These are phyloP conservation scores for Eupithecia exiguata DNA, from an alignment of 2,888 invertebrate species.

Conservation along the genomic window DNA sequence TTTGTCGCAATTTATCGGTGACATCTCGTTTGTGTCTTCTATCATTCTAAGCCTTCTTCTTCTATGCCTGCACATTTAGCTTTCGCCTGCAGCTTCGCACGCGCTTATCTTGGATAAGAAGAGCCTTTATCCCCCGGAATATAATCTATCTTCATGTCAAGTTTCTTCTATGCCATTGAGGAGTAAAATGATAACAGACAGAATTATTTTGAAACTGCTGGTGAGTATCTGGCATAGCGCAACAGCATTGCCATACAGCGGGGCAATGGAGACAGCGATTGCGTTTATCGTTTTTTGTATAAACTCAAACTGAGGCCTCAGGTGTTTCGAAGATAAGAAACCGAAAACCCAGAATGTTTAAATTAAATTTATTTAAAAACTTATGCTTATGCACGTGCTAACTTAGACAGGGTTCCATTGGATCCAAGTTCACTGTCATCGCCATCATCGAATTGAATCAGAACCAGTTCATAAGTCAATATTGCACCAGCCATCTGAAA, in stretches of 20 bases:
- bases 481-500: slow-evolving; percentile 85
- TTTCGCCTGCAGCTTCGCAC: neutral
- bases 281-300: no score
- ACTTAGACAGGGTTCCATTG: neutral
- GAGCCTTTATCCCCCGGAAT: neutral
- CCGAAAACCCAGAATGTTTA: neutral
- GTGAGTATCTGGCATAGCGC: no score
- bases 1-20: no score
- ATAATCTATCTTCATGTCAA: neutral
- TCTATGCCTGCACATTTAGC: neutral
- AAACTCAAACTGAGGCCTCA: no score
- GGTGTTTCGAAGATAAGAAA: no score
- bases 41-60: no score
- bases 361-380: neutral
- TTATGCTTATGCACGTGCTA: neutral
- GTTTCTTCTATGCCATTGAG: neutral
- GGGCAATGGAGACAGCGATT: no score
- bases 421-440: slow-evolving; percentile 2
- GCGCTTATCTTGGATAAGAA: neutral
- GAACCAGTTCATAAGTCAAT: slow-evolving; percentile 85
- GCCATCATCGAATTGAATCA: slow-evolving; percentile 71
- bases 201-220: no score
- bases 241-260: no score
- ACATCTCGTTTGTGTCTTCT: no score
- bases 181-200: neutral